A percentile compares a stretch with the other conserved stretches of the same genome.
phyloP scores from a whole-genome alignment of 2,888 invertebrate genomes.

The Zygogramma bicolorata region DNA sequence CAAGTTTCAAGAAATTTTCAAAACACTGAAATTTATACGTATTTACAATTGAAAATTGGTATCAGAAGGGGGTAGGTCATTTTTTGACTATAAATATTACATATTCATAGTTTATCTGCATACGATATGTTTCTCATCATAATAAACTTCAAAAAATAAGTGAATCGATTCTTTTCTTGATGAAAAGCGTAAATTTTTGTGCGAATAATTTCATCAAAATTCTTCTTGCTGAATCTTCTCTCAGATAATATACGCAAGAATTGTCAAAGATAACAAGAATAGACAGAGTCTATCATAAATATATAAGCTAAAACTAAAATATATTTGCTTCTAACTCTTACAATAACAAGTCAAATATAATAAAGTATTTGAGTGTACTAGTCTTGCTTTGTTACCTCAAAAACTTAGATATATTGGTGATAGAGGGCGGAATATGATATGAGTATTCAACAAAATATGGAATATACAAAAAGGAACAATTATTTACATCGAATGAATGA shows the following conservation, averaged over 20 bases:
- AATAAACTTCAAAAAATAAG: constrained; percentile 1
- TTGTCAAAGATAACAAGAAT: constrained; percentile 38
- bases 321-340: constrained; percentile 50
- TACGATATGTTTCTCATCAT: constrained; percentile 29
- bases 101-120: not conserved
- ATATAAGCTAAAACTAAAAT: constrained; percentile 52
- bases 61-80: not conserved
- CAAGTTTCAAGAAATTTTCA: not conserved
- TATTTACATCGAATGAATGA: constrained; percentile 42
- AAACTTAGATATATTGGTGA: constrained; percentile 3
- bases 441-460: constrained; percentile 31
- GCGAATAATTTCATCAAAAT: constrained; percentile 31
- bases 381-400: constrained; percentile 46
- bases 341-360: constrained; percentile 54
- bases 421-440: not conserved
- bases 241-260: constrained; percentile 27
- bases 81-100: not conserved
- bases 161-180: constrained; percentile 7
- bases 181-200: constrained; percentile 23
- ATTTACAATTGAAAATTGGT: not conserved
- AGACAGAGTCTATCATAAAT: constrained; percentile 39
- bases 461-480: constrained; percentile 41
- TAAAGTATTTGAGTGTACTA: constrained; percentile 48
- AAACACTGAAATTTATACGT: not conserved
- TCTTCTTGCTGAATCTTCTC: constrained; percentile 33